phyloP scores from a whole-genome alignment of 2,797 vertebrate species.

The Manis crassicaudata region DNA sequence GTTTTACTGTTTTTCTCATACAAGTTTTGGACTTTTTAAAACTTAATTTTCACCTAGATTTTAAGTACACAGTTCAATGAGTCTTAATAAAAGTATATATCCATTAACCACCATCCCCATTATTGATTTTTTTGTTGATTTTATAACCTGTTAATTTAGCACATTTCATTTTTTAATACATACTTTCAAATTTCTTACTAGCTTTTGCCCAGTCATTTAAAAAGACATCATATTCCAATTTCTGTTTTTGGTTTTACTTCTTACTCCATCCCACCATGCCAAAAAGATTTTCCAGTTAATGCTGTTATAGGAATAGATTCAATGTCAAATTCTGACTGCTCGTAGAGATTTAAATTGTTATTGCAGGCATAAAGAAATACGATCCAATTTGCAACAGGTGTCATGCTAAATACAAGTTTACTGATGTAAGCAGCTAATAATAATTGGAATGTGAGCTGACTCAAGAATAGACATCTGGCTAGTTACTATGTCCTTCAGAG shows the following conservation, averaged over 20 bases:
- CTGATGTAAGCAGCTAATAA: constrained; percentile 72
- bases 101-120: background rate
- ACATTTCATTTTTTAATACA: constrained; percentile 29
- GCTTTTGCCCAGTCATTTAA: constrained; percentile 1
- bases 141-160: constrained; percentile 22
- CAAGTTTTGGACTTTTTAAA: background rate
- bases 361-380: constrained; percentile 59
- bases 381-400: constrained; percentile 71
- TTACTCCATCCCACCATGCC: background rate
- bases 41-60: background rate
- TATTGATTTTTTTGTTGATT: constrained; percentile 38
- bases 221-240: constrained; percentile 17
- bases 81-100: background rate
- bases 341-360: constrained; percentile 52
- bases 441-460: constrained; percentile 68
- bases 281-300: constrained; percentile 30
- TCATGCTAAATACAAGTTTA: constrained; percentile 69
- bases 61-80: constrained; percentile 16
- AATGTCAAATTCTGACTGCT: constrained; percentile 27
- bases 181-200: background rate
- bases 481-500: constrained; percentile 64
- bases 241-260: constrained; percentile 12
- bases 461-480: constrained; percentile 57
- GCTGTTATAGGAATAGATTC: constrained; percentile 48
- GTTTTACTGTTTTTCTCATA: background rate